Evolutionary conservation across 2,113 vertebrate species (phyloP).

Genomic region (Alligator mississippiensis): DNA sequence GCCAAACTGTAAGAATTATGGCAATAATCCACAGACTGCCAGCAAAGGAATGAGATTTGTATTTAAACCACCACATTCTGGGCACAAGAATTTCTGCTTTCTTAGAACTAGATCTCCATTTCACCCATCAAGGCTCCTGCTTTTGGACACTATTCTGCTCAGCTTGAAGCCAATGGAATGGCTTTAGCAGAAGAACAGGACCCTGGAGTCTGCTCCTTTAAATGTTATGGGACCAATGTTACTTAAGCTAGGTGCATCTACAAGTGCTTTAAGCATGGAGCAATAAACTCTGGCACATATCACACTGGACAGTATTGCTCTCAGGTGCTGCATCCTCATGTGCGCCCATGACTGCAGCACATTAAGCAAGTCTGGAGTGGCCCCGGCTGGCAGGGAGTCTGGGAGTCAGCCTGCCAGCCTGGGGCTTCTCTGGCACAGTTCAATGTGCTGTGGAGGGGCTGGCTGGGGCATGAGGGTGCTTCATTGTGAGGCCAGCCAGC

Average conservation of each 20-base stretch:
- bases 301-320: too few species aligned
- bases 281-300: too few species aligned
- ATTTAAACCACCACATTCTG: rapidly evolving
- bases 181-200: not conserved
- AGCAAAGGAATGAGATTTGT: rapidly evolving
- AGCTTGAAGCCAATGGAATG: not conserved
- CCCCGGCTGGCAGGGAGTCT: too few species aligned
- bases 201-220: not conserved
- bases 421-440: too few species aligned
- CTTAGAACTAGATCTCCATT: not conserved
- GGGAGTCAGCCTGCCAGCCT: too few species aligned
- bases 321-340: too few species aligned
- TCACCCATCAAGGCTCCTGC: not conserved
- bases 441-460: too few species aligned
- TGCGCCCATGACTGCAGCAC: too few species aligned
- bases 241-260: not conserved
- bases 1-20: conserved; percentile 57
- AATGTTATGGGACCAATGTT: not conserved
- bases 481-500: too few species aligned
- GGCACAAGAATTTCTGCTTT: not conserved
- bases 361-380: too few species aligned
- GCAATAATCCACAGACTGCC: not conserved
- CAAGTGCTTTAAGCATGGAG: too few species aligned
- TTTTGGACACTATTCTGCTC: not conserved
- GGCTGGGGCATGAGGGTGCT: too few species aligned